A percentile compares a stretch with the other conserved stretches of the same genome.
Conservation (phyloP, 2,113 vertebrate genomes). For the Saguinus midas region DNA sequence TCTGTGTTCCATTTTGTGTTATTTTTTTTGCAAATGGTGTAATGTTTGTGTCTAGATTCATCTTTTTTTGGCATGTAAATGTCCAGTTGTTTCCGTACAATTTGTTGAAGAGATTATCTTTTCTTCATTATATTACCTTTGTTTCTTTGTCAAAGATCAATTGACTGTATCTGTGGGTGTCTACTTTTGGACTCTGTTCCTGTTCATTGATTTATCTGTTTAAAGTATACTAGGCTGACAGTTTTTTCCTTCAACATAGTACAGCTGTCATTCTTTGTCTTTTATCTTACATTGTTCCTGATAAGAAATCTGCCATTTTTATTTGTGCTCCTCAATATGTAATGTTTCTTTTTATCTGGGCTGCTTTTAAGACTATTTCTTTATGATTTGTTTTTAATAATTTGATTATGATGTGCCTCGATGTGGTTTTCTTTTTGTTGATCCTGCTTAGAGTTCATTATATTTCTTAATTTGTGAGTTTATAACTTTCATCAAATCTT, state of each 20-base stretch:
- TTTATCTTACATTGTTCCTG: neutral
- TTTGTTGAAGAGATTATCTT: neutral
- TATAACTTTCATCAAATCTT: neutral
- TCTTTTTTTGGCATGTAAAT: neutral
- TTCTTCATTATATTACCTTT: neutral
- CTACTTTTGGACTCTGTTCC: neutral
- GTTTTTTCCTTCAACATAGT: neutral
- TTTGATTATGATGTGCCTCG: neutral
- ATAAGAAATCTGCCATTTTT: neutral
- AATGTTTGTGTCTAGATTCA: neutral
- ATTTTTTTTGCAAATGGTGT: neutral
- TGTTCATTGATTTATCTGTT: neutral
- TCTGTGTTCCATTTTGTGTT: neutral
- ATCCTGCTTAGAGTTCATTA: neutral
- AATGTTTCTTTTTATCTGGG: neutral
- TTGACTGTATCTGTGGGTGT: neutral
- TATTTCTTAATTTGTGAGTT: neutral
- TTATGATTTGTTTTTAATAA: neutral
- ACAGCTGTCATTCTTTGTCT: neutral
- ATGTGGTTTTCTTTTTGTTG: neutral
- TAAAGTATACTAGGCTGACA: neutral
- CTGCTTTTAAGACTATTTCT: neutral
- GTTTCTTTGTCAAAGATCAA: neutral
- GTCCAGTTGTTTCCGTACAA: neutral
- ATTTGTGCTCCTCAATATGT: neutral